phyloP scores from a whole-genome alignment of 2,888 invertebrate genomes.

The Rotaria macrura region DNA sequence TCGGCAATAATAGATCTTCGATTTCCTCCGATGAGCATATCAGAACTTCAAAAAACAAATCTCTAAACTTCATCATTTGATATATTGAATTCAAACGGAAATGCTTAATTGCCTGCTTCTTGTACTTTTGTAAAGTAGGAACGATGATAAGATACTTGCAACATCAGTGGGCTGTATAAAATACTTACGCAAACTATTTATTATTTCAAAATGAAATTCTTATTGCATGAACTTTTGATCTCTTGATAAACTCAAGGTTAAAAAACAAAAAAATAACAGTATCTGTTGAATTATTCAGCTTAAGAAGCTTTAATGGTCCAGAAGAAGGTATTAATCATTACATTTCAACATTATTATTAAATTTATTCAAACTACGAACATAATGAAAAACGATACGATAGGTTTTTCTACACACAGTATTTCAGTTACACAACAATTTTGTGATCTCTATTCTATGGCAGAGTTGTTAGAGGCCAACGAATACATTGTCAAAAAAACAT shows the following conservation, averaged over 20 bases:
- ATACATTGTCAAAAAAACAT: conserved; percentile 67
- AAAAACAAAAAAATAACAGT: not conserved
- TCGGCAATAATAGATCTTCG: too few relatives aligned
- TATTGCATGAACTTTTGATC: too few relatives aligned
- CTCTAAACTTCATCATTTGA: too few relatives aligned
- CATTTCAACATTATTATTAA: conserved; percentile 61
- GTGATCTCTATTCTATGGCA: not conserved
- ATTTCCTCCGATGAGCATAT: too few relatives aligned
- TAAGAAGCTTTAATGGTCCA: conserved; percentile 59
- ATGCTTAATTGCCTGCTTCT: too few relatives aligned
- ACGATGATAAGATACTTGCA: too few relatives aligned
- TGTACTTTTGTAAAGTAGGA: too few relatives aligned
- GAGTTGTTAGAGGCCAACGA: conserved; percentile 29
- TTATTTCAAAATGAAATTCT: too few relatives aligned
- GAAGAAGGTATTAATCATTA: conserved; percentile 79
- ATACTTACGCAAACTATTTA: too few relatives aligned
- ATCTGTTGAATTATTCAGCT: not conserved
- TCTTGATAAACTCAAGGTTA: not conserved
- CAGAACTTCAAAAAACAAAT: too few relatives aligned
- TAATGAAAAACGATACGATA: not conserved
- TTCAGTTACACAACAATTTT: not conserved
- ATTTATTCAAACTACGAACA: not conserved
- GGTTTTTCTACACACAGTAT: not conserved
- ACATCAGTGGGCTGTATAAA: too few relatives aligned
- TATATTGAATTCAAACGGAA: too few relatives aligned